Evolutionary conservation across 2,113 vertebrate species (phyloP).

Genomic region (Potamarius usumacintae): DNA sequence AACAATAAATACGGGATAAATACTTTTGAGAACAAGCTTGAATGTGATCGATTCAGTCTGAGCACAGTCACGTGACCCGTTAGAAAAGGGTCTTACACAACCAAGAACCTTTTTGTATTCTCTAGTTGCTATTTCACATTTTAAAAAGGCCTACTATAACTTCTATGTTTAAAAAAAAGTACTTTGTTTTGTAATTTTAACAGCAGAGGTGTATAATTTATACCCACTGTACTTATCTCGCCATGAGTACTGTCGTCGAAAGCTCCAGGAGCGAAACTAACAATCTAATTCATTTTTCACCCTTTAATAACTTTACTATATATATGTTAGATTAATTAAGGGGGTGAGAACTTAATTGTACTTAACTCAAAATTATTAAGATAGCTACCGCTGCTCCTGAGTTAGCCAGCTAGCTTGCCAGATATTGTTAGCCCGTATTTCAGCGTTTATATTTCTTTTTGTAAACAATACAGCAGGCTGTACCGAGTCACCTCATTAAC

Average conservation of each 20-base stretch:
- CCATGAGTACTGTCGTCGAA: neutral
- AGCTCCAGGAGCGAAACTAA: neutral
- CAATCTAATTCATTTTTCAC: too few relatives aligned
- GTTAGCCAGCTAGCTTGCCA: neutral
- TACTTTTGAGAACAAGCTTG: too few relatives aligned
- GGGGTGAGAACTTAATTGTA: neutral
- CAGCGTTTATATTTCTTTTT: neutral
- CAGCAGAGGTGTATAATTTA: neutral
- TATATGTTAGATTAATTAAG: neutral
- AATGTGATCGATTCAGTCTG: neutral
- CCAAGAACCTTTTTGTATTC: too few relatives aligned
- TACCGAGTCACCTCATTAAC: too few relatives aligned
- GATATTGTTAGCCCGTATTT: neutral
- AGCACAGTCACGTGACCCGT: neutral
- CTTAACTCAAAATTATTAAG: neutral
- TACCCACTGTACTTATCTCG: neutral
- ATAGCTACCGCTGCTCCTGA: neutral
- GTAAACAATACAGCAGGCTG: neutral
- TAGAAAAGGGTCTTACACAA: too few relatives aligned
- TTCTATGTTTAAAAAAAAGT: too few relatives aligned
- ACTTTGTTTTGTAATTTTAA: neutral
- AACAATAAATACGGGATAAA: too few relatives aligned
- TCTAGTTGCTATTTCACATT: too few relatives aligned
- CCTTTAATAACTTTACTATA: neutral
- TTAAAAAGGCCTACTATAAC: too few relatives aligned